phyloP scores from a whole-genome alignment of 2,113 vertebrate genomes.

The Corapipo altera region DNA sequence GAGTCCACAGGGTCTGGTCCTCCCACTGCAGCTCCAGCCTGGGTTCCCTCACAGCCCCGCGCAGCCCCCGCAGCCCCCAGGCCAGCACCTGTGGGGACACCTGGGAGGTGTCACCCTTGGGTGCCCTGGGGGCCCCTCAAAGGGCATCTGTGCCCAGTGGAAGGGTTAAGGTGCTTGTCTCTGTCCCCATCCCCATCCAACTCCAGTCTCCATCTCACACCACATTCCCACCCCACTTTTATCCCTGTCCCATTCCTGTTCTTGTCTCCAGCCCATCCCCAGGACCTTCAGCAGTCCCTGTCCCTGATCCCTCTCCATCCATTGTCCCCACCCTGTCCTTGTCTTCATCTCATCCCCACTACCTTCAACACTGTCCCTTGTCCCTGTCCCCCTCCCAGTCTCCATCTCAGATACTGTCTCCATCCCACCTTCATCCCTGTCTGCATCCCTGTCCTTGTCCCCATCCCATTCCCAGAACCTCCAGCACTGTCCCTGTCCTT shows the following conservation, averaged over 20 bases:
- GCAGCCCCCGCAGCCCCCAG: conserved; percentile 75
- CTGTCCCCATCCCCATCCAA: not conserved
- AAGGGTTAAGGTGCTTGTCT: not conserved
- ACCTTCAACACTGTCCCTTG: not conserved
- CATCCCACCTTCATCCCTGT: not conserved
- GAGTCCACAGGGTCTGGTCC: conserved; percentile 36
- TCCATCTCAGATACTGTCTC: not conserved
- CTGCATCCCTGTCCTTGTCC: not conserved
- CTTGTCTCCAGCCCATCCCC: not conserved
- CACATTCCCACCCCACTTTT: not conserved
- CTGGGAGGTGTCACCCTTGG: not conserved
- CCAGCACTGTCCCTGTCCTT: not conserved
- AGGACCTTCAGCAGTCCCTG: too few species aligned
- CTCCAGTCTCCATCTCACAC: too few species aligned
- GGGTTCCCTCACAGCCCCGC: not conserved
- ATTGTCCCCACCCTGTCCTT: not conserved
- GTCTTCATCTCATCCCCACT: not conserved
- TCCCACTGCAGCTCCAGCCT: conserved; percentile 70
- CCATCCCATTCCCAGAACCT: not conserved
- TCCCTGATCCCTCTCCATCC: not conserved
- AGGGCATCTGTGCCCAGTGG: not conserved
- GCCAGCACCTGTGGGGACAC: conserved; percentile 57
- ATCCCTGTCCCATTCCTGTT: too few species aligned
- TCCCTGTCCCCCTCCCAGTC: not conserved
- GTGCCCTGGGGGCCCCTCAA: not conserved